Base-by-base conservation (phyloP, 2,888 invertebrate genomes). In the Melolontha melolontha region DNA sequence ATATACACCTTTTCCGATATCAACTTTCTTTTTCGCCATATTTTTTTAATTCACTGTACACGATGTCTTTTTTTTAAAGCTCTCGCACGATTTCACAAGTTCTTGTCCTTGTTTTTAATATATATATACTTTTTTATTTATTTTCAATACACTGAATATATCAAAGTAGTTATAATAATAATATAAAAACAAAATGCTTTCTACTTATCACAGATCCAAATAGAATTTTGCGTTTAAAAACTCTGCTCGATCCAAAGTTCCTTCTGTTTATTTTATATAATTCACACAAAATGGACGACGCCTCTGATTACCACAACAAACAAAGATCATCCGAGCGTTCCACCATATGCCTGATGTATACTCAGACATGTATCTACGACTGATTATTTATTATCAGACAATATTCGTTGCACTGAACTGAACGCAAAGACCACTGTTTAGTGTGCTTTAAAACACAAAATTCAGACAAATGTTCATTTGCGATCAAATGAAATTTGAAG, bases 281-380 rank as follows among this genome's bases (percentile, higher is more conserved):
- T 34, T 34, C 34, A 34, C 34, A 81, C 82, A 82, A 82, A 81
- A 82, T 82, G 82, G 82, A 81, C 59, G 59, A 49, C 80, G 81
- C 79, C 76, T 77, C 79, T 71, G 72, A 66, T 72, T 72, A 72
- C 75, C 78, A 62, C 47, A 66, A 66, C 55, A 78, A 81, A 82
- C 81, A 81, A 81, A 82, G 81, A 76, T 29, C 41, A 71, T 68
- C 72, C 74, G 71, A 75, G 8, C 34, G 34, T 75, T 75, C 73
- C 75, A 76, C 76, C 75, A 77, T 77, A 77, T 75, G 77, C 69
- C 41, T 47, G 64, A 70, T 64, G 51, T 72, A 68, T 70, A 68
- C 66, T 67, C 39, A 42, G 41, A n/a, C 59, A n/a, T 49, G 11
- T 42, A 42, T 47, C 47, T 16, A 12, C 34, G 34, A 47, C 34